phyloP scores from a whole-genome alignment of 2,797 vertebrate genomes.

The Chromobotia macracanthus region DNA sequence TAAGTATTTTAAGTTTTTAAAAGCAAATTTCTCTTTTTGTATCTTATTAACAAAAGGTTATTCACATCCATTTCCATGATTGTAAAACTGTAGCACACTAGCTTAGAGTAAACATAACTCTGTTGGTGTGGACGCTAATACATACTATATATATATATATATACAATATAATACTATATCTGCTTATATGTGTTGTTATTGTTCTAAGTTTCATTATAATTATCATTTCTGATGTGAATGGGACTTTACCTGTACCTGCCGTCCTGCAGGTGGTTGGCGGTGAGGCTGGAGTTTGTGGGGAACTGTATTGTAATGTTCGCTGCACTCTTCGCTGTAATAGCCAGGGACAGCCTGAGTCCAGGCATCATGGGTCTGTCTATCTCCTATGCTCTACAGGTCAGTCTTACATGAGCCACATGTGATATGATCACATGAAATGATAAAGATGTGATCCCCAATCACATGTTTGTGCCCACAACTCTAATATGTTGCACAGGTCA shows the following conservation, averaged over 20 bases:
- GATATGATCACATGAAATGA: slow-evolving; percentile 26
- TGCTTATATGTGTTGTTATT: too few species aligned
- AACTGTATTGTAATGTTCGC: slow-evolving; percentile 92
- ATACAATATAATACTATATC: too few species aligned
- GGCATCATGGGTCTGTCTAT: slow-evolving; percentile 91
- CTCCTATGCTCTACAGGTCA: slow-evolving; percentile 93
- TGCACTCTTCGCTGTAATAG: slow-evolving; percentile 86
- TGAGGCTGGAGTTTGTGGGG: slow-evolving; percentile 91
- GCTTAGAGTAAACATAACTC: too few species aligned
- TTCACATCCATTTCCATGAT: too few species aligned
- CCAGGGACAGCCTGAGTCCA: slow-evolving; percentile 83
- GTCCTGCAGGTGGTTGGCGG: slow-evolving; percentile 86
- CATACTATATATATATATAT: too few species aligned
- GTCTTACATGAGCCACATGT: slow-evolving; percentile 63
- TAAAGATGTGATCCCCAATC: neutral
- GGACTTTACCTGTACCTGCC: slow-evolving; percentile 12
- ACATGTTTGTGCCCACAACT: neutral
- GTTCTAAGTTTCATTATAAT: too few species aligned
- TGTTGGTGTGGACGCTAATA: too few species aligned
- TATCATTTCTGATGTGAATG: too few species aligned
- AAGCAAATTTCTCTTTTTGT: too few species aligned
- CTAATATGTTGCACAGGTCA: slow-evolving; percentile 71
- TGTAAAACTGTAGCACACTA: too few species aligned
- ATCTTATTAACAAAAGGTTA: too few species aligned
- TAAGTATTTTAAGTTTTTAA: too few species aligned